Percentiles rank a stretch among this genome's conserved stretches.
phyloP scores from a whole-genome alignment of 2,113 vertebrate species.

The Ibidorhyncha struthersii region DNA sequence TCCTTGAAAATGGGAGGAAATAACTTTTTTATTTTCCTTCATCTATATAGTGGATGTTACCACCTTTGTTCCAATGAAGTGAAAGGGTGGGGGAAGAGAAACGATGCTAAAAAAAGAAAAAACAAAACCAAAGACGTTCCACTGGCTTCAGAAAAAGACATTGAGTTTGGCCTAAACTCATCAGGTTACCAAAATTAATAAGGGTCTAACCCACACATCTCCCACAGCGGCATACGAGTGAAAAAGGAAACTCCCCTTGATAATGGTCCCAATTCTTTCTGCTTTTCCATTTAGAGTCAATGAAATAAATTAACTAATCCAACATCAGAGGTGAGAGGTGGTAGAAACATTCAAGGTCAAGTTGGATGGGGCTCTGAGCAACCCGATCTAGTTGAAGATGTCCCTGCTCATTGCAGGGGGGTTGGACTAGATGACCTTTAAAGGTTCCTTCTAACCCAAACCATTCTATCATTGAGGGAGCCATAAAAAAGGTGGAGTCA shows the following conservation, averaged over 20 bases:
- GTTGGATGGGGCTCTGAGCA: too few species aligned
- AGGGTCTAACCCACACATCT: neutral
- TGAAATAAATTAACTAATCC: neutral
- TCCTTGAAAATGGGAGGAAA: neutral
- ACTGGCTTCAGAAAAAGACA: neutral
- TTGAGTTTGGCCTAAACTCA: neutral
- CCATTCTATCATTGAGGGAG: too few species aligned
- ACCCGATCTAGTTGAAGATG: too few species aligned
- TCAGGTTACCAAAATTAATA: neutral
- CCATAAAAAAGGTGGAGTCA: too few species aligned
- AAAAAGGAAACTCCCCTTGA: neutral
- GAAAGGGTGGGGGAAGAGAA: neutral
- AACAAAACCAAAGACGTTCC: too few species aligned
- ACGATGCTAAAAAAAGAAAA: neutral
- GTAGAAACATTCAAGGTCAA: too few species aligned
- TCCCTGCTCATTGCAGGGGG: too few species aligned
- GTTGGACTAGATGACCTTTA: too few species aligned
- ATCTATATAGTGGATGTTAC: neutral
- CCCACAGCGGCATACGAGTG: neutral
- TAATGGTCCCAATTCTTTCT: neutral
- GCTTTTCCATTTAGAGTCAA: neutral
- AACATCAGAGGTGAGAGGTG: too few species aligned
- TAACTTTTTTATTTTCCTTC: neutral
- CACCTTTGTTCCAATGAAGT: neutral
- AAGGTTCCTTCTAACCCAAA: too few species aligned